Percentiles rank a stretch among this genome's conserved stretches.
phyloP scores from a whole-genome alignment of 2,113 vertebrate species.

The Gallinago media region DNA sequence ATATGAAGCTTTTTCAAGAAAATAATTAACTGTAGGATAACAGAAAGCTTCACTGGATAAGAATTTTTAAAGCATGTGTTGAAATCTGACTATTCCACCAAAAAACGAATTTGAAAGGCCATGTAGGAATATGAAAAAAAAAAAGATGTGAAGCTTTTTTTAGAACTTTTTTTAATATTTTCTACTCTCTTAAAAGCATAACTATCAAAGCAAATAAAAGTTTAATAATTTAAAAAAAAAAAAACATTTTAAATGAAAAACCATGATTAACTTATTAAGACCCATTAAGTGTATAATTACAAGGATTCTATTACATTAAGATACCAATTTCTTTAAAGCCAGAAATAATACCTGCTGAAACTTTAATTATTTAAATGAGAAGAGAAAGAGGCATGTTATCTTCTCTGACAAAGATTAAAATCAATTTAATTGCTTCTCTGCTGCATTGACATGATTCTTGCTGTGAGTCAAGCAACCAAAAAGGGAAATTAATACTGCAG shows the following conservation, averaged over 20 bases:
- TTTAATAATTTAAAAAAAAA: slow-evolving; percentile 77
- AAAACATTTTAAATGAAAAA: slow-evolving; percentile 83
- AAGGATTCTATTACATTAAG: slow-evolving; percentile 85
- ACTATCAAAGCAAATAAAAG: slow-evolving; percentile 78
- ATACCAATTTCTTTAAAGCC: slow-evolving; percentile 85
- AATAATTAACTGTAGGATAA: slow-evolving; percentile 49
- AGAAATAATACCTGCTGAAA: slow-evolving; percentile 87
- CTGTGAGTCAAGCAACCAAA: slow-evolving; percentile 88
- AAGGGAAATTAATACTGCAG: slow-evolving; percentile 85
- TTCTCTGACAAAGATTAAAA: slow-evolving; percentile 89
- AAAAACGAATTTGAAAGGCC: slow-evolving; percentile 47
- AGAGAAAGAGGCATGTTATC: slow-evolving; percentile 85
- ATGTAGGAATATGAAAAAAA: neutral
- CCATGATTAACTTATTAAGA: slow-evolving; percentile 86
- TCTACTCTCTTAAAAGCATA: slow-evolving; percentile 63
- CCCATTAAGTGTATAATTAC: slow-evolving; percentile 87
- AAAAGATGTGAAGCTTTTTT: slow-evolving; percentile 2
- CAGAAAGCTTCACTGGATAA: slow-evolving; percentile 3
- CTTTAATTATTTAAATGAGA: slow-evolving; percentile 90
- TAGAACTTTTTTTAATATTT: slow-evolving; percentile 49
- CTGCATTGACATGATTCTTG: slow-evolving; percentile 84
- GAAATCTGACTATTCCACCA: slow-evolving; percentile 33
- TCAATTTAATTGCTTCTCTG: slow-evolving; percentile 89
- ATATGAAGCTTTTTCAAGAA: slow-evolving; percentile 39
- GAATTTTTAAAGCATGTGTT: neutral